Evolutionary conservation across 2,797 vertebrate species (phyloP).

Genomic region (Enteromius trimaculatus): DNA sequence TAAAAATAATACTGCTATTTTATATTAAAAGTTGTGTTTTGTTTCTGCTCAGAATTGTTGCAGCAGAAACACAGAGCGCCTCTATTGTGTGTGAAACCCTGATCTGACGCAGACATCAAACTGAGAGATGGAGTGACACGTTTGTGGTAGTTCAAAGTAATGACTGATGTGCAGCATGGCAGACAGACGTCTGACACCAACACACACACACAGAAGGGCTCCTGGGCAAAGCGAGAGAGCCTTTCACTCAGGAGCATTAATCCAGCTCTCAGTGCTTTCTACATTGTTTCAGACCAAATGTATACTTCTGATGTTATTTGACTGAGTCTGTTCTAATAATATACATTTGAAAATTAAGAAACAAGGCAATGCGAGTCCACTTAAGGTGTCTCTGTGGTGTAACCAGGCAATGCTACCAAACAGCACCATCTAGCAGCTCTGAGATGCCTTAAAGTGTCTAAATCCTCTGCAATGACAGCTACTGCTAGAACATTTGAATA

Average conservation of each 20-base stretch:
- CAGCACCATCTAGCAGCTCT: slow-evolving; percentile 82
- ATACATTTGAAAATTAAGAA: background rate
- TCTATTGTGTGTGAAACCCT: slow-evolving; percentile 81
- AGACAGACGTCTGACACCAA: slow-evolving; percentile 62
- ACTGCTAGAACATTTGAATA: background rate
- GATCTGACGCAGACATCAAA: slow-evolving; percentile 76
- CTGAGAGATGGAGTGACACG: slow-evolving; percentile 77
- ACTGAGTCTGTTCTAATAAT: background rate
- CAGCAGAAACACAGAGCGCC: slow-evolving; percentile 76
- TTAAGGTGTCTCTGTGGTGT: slow-evolving; percentile 19
- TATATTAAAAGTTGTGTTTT: slow-evolving; percentile 27
- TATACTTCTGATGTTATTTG: background rate
- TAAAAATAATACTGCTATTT: background rate
- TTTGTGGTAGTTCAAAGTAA: slow-evolving; percentile 80
- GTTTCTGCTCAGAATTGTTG: slow-evolving; percentile 52
- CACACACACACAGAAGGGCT: slow-evolving; percentile 47
- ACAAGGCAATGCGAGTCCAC: background rate
- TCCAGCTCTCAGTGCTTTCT: slow-evolving; percentile 34
- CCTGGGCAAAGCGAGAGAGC: slow-evolving; percentile 37
- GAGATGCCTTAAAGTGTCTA: slow-evolving; percentile 31
- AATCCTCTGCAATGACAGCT: background rate
- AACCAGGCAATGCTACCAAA: slow-evolving; percentile 67
- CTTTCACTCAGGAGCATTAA: slow-evolving; percentile 53
- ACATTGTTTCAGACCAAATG: slow-evolving; percentile 16
- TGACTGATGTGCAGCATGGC: slow-evolving; percentile 78